These are phyloP conservation scores for Trachymyrmex cornetzi DNA, from an alignment of 1,140 invertebrate genomes.

Conservation along the genomic window DNA sequence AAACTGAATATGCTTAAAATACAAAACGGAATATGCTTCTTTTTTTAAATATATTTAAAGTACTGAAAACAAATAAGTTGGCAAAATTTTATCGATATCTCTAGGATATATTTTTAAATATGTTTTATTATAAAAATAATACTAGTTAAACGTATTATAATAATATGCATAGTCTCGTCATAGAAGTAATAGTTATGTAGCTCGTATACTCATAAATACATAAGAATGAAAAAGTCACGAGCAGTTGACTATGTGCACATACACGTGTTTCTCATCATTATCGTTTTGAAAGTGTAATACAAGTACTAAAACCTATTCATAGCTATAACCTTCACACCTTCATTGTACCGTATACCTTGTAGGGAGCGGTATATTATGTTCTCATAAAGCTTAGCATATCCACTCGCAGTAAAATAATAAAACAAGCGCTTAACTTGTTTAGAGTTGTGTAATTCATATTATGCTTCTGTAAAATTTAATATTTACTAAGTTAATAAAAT, in stretches of 20 bases:
- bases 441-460: background rate
- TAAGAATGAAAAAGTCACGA: slow-evolving; percentile 9
- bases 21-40: background rate
- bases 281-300: slow-evolving; percentile 36
- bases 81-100: background rate
- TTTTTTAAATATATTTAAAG: background rate
- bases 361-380: slow-evolving; percentile 27
- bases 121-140: background rate
- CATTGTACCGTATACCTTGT: background rate
- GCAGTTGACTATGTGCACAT: background rate
- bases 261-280: slow-evolving; percentile 43
- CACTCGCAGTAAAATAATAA: slow-evolving; percentile 37
- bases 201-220: slow-evolving; percentile 7
- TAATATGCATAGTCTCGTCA: background rate
- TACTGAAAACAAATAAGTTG: background rate
- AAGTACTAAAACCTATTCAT: slow-evolving; percentile 39
- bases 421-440: background rate
- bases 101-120: background rate
- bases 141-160: background rate
- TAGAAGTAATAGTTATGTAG: slow-evolving; percentile 16
- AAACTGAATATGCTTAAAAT: background rate
- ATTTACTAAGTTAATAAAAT: background rate
- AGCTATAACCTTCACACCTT: slow-evolving; percentile 41
- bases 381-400: slow-evolving; percentile 16
- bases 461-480: background rate